Evolutionary conservation across 1,140 invertebrate species (phyloP).

Genomic region (Hypsibius dujardini): DNA sequence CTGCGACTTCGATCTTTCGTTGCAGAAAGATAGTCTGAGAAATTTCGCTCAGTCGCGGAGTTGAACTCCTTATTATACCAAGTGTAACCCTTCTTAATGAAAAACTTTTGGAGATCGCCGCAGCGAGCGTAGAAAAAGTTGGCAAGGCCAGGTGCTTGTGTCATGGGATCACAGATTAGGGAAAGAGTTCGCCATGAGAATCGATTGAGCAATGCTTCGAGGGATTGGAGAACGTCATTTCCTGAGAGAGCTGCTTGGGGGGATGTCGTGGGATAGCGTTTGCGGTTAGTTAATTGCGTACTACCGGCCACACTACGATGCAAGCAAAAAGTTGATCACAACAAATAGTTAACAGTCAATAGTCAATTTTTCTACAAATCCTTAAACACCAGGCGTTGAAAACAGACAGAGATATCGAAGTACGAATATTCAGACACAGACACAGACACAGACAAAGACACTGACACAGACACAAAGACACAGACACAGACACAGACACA

Average conservation of each 20-base stretch:
- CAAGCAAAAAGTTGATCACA: not conserved
- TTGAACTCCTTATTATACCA: not conserved
- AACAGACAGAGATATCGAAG: too few species aligned
- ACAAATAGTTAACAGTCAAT: too few species aligned
- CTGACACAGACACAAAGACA: too few species aligned
- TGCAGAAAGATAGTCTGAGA: not conserved
- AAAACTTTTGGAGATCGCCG: not conserved
- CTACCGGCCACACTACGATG: not conserved
- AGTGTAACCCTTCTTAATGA: not conserved
- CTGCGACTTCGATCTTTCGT: too few species aligned
- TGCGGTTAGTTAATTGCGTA: not conserved
- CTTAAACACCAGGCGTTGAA: too few species aligned
- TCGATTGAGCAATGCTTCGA: not conserved
- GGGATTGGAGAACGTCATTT: not conserved
- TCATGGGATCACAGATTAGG: constrained; percentile 11
- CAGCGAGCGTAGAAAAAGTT: constrained; percentile 6
- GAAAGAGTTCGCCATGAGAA: not conserved
- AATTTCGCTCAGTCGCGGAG: constrained; percentile 1
- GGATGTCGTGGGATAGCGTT: constrained; percentile 1
- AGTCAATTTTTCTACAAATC: too few species aligned
- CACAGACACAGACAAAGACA: too few species aligned
- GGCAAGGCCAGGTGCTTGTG: not conserved
- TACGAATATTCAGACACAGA: too few species aligned
- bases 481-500: too few species aligned
- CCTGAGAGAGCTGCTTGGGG: not conserved